Evolutionary conservation across 2,888 invertebrate species (phyloP).

Genomic region (Drosophila nr. fundita): DNA sequence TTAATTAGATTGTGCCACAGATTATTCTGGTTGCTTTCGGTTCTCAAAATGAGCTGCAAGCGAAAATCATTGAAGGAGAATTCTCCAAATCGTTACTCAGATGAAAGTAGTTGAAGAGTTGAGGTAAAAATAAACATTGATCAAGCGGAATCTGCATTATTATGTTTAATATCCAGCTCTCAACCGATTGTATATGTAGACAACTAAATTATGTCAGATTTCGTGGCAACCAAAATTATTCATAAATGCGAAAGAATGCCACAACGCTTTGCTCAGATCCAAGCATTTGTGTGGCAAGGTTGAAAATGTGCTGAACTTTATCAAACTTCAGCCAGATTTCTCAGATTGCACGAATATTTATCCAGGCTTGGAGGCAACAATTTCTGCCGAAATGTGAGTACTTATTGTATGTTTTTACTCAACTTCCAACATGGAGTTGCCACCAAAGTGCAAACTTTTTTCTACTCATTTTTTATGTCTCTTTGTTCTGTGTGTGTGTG

Average conservation of each 20-base stretch:
- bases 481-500: background rate
- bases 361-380: conserved; percentile 15
- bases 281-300: background rate
- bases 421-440: background rate
- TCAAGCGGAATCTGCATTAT: background rate
- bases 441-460: background rate
- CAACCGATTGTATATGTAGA: background rate
- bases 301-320: background rate
- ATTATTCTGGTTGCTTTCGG: too few relatives aligned
- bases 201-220: background rate
- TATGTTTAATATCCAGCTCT: background rate
- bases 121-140: too few relatives aligned
- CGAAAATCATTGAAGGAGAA: too few relatives aligned
- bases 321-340: conserved; percentile 17
- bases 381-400: conserved; percentile 7
- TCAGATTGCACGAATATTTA: conserved; percentile 16
- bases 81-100: too few relatives aligned
- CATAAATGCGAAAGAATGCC: background rate
- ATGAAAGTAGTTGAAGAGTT: too few relatives aligned
- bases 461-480: background rate
- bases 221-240: background rate
- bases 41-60: too few relatives aligned
- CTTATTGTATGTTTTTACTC: conserved; percentile 3
- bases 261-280: background rate
- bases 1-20: too few relatives aligned